A percentile compares a stretch with the other conserved stretches of the same genome.
phyloP scores from a whole-genome alignment of 1,140 invertebrate species.

The Micrasema longulum region DNA sequence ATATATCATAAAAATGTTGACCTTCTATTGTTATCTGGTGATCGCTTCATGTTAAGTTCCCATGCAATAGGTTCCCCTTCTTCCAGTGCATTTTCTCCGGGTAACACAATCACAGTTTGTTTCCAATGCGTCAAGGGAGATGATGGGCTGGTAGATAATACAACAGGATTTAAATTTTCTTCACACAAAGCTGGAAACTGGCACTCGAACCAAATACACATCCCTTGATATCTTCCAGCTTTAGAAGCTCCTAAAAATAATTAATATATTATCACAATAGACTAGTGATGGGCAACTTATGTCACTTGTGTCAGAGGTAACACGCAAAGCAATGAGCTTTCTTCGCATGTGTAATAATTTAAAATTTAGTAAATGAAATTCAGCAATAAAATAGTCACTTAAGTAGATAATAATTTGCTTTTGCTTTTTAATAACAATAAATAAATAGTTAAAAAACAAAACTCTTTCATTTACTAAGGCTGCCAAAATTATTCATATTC shows the following conservation, averaged over 20 bases:
- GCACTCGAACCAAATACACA: slow-evolving; percentile 77
- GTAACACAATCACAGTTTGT: slow-evolving; percentile 89
- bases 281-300: no score
- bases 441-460: no score
- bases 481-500: no score
- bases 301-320: no score
- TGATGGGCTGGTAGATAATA: slow-evolving; percentile 80
- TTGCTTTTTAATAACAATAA: no score
- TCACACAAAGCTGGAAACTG: slow-evolving; percentile 65
- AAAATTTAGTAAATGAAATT: no score
- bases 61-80: slow-evolving; percentile 75
- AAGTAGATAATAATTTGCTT: no score
- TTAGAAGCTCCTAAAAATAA: slow-evolving; percentile 64
- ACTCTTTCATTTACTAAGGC: no score
- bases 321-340: no score
- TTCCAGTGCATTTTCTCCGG: slow-evolving; percentile 68
- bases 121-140: slow-evolving; percentile 94
- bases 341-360: no score
- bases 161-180: slow-evolving; percentile 60
- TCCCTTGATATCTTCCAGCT: slow-evolving; percentile 77
- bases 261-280: no score
- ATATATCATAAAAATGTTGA: slow-evolving; percentile 1
- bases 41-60: slow-evolving; percentile 72
- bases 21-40: slow-evolving; percentile 47
- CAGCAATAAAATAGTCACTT: no score